Conservation (phyloP, 1,140 invertebrate genomes). For the Cotesia vestalis region DNA sequence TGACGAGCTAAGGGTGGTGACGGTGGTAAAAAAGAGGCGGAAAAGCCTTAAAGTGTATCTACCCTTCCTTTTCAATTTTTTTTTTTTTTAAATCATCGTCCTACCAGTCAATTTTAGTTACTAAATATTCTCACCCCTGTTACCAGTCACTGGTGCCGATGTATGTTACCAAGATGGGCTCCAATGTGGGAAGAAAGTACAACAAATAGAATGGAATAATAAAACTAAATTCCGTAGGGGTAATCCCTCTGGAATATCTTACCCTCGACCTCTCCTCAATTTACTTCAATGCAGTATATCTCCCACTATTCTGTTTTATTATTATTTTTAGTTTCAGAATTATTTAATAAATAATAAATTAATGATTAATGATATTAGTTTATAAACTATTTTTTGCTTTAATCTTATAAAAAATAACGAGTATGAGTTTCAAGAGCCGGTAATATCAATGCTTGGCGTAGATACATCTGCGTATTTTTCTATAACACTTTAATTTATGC, state of each 20-base stretch:
- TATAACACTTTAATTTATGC: neutral
- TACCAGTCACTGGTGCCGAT: neutral
- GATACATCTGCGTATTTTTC: slow-evolving; percentile 20
- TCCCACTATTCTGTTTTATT: slow-evolving; percentile 19
- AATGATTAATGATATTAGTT: too few species aligned
- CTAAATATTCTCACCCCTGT: slow-evolving; percentile 21
- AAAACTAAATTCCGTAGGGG: slow-evolving; percentile 46
- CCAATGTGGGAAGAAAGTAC: slow-evolving; percentile 43
- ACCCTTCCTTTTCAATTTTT: slow-evolving; percentile 9
- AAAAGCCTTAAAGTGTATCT: slow-evolving; percentile 32
- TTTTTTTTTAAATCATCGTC: slow-evolving; percentile 13
- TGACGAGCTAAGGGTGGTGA: slow-evolving; percentile 13
- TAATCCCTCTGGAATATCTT: slow-evolving; percentile 53
- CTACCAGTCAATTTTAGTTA: neutral
- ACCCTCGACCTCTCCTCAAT: slow-evolving; percentile 43
- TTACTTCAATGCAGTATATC: slow-evolving; percentile 49
- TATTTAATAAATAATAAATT: too few species aligned
- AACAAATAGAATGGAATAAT: neutral
- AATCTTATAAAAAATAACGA: too few species aligned
- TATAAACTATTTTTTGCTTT: too few species aligned
- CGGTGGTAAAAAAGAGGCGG: slow-evolving; percentile 31
- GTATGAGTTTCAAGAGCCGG: slow-evolving; percentile 16
- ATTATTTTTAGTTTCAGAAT: neutral
- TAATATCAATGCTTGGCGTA: slow-evolving; percentile 40
- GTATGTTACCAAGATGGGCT: neutral